Base-by-base conservation (phyloP, 1,140 invertebrate species). In the Paralvinella palmiformis region DNA sequence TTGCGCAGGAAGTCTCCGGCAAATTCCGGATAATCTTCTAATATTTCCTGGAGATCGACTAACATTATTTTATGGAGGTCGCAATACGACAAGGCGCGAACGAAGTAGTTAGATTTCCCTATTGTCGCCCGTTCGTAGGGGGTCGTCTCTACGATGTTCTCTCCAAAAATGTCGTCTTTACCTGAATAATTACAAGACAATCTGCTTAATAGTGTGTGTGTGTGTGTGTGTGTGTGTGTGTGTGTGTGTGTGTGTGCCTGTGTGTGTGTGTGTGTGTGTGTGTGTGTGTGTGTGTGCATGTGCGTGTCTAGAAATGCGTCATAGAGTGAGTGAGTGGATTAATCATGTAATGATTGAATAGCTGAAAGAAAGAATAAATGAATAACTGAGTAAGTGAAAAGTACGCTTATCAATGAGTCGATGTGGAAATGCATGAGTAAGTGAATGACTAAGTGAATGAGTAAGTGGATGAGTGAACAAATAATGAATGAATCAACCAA, bases 61-160 rank as follows among this genome's bases (percentile, higher is more conserved):
- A 79, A 58, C 32, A 77, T 73, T 45, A 82, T 80, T 66, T 79
- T 80, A 64, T 82, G 78, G 33, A 82, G 73, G 66, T 80, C 78
- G 68, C 77, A 79, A 70, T 80, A 81, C 22, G 74, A 74, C 29
- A 81, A 67, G 7, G 79, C 78, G 20, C 95, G 86, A 22, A 98
- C 94, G 76, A 95, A 94, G 80, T 91, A 97, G 69, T 92, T 94
- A 48, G 94, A 96, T 77, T 98, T 97, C 24, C 94, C 95, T 15
- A 66, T 41, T 22, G 59, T 22, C 57, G 29, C 13, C 50, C 35
- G 31, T 17, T 59, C 35, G 35, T 20, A 15, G 10, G 37, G 20
- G 3, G 22, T 24, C n/a, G 37, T 96, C 32, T 87, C 76, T 81
- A 97, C 88, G 66, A 91, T 86, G 83, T 98, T 97, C 79, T 98